phyloP scores from a whole-genome alignment of 30 jellyfish, hydroid and myxozoan genomes.

The Hydractinia echinata region DNA sequence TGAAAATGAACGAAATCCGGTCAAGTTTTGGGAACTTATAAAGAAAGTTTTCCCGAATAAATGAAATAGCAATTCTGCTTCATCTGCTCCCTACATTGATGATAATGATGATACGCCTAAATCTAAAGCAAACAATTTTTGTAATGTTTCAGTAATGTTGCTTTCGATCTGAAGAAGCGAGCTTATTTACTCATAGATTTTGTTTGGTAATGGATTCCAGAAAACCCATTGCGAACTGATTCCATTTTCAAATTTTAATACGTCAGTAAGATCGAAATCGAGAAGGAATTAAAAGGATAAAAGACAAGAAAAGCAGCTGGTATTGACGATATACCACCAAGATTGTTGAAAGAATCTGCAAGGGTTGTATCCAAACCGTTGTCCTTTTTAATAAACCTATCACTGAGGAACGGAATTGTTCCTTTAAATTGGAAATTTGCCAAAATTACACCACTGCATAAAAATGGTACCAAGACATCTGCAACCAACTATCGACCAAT shows the following conservation, averaged over 20 bases:
- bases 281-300: conserved; percentile 26
- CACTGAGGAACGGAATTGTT: conserved; percentile 30
- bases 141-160: conserved; percentile 30
- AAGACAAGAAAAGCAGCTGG: too few species aligned
- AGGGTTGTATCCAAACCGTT: too few species aligned
- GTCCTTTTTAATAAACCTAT: too few species aligned
- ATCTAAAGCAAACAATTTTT: conserved; percentile 39
- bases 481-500: conserved; percentile 64
- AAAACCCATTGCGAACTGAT: not conserved
- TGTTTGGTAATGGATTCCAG: conserved; percentile 39
- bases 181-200: conserved; percentile 31
- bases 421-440: conserved; percentile 58
- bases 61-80: conserved; percentile 2
- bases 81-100: conserved; percentile 30
- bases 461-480: conserved; percentile 60
- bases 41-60: conserved; percentile 36
- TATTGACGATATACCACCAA: too few species aligned
- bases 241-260: conserved; percentile 5
- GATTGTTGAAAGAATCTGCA: too few species aligned
- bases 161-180: conserved; percentile 18
- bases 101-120: conserved; percentile 34
- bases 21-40: conserved; percentile 43
- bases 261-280: conserved; percentile 16
- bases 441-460: conserved; percentile 47
- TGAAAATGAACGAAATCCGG: conserved; percentile 48